Percentiles rank a stretch among this genome's conserved stretches.
These are phyloP conservation scores for Rhinoptilus africanus DNA, from an alignment of 2,113 vertebrate species.

Conservation along the genomic window DNA sequence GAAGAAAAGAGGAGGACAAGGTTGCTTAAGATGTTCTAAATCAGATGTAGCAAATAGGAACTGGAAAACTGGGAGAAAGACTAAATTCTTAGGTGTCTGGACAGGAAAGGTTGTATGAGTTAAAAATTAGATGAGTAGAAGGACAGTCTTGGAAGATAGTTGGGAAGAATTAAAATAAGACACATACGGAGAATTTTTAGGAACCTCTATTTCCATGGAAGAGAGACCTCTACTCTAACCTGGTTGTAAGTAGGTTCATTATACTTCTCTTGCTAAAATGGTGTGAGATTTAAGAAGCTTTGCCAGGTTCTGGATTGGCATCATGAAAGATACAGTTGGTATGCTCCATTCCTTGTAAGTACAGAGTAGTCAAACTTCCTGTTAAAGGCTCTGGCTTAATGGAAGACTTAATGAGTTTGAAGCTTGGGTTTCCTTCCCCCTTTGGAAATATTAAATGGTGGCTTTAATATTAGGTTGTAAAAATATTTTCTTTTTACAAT, in stretches of 20 bases:
- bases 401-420: not conserved
- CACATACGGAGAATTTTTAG: rapidly evolving
- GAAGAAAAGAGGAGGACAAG: not conserved
- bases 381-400: not conserved
- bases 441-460: not conserved
- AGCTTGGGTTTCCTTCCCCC: not conserved
- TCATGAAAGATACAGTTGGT: rapidly evolving
- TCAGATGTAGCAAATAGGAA: not conserved
- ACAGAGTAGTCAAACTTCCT: not conserved
- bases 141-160: not conserved
- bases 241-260: not conserved
- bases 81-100: not conserved
- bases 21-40: not conserved
- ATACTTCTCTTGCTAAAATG: not conserved
- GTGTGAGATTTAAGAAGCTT: not conserved
- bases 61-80: not conserved
- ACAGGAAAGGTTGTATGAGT: not conserved
- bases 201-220: rapidly evolving
- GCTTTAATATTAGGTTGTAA: not conserved
- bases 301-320: not conserved
- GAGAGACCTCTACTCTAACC: not conserved
- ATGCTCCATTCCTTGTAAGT: not conserved
- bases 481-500: not conserved
- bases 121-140: not conserved
- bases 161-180: not conserved